Evolutionary conservation across 2,888 invertebrate genomes (phyloP).

Genomic region (Neuroscelio doddi): DNA sequence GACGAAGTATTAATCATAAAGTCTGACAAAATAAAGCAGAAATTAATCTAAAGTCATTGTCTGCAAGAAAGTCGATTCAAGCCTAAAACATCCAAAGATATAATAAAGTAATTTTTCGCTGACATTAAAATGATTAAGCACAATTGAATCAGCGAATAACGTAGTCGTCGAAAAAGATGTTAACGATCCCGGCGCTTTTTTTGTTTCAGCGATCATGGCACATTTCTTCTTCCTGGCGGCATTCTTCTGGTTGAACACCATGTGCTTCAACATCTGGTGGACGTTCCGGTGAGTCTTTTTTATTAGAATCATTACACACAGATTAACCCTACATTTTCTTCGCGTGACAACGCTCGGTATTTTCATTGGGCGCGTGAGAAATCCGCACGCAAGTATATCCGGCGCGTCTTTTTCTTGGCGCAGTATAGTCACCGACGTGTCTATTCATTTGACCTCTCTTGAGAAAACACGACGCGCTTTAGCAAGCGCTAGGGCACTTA

Average conservation of each 20-base stretch:
- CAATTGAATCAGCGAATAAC: conserved; percentile 33
- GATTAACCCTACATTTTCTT: conserved; percentile 36
- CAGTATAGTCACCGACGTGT: conserved; percentile 11
- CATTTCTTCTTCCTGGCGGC: conserved; percentile 92
- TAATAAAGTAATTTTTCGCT: conserved; percentile 25
- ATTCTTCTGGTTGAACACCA: conserved; percentile 94
- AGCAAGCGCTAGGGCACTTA: conserved; percentile 35
- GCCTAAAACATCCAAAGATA: no score
- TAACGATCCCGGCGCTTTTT: conserved; percentile 52
- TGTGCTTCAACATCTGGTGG: conserved; percentile 97
- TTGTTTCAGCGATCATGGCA: conserved; percentile 84
- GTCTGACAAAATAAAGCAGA: no score
- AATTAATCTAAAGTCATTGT: no score
- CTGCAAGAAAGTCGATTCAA: no score
- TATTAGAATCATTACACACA: conserved; percentile 42
- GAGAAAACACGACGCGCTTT: conserved; percentile 24
- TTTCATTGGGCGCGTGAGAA: no score
- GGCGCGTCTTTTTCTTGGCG: conserved; percentile 3
- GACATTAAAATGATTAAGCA: conserved; percentile 36
- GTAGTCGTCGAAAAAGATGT: conserved; percentile 10
- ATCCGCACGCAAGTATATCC: not conserved
- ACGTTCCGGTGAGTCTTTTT: conserved; percentile 83
- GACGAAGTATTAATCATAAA: no score
- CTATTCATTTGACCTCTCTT: conserved; percentile 26
- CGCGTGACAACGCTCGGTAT: conserved; percentile 30